Base-by-base conservation (phyloP, 1,140 invertebrate species). In the Gryon sp. region DNA sequence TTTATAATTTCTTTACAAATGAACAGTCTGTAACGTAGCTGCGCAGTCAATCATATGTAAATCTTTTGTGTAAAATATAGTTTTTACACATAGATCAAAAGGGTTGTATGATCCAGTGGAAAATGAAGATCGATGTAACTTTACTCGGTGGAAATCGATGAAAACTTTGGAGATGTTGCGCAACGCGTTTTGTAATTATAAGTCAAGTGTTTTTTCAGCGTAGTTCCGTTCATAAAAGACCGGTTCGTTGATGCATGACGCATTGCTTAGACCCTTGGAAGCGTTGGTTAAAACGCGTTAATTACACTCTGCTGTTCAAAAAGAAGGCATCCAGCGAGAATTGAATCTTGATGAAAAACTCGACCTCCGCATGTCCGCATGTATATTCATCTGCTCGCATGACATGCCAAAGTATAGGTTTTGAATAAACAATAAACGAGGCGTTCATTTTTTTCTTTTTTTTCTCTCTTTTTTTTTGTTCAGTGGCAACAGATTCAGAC, bases 221-320 rank as follows among this genome's bases (percentile, higher is more conserved):
- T 57, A 75, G 55, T 75, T 66, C 62, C 60, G 70, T 74, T 74
- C 52, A 66, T 66, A 74, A 74, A 74, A 74, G 53, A 74, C 62
- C 62, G 60, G 62, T 60, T 60, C 70, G 70, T 74, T 74, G 70
- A 66, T 66, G 62, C 53, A 55, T 74, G 53, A 66, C 70, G 70
- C 70, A 74, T 66, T 74, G 70, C 70, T 74, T 74, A 74, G 70
- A 66, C 70, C 43, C 62, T 74, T 59, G 60, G 70, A 74, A 74
- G 70, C 60, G 60, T 74, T 65, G 70, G 70, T 74, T 74, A 74
- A 74, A 74, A 74, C 60, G 70, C 70, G 70, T 74, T 74, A 74
- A 74, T 74, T 74, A 74, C 70, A 74, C 70, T 65, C 59, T 65
- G 60, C 70, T 65, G 59, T 65, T 65, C 70, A 74, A 74, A 74